These are phyloP conservation scores for Cephalotes varians DNA, from an alignment of 2,888 invertebrate genomes.

Conservation along the genomic window DNA sequence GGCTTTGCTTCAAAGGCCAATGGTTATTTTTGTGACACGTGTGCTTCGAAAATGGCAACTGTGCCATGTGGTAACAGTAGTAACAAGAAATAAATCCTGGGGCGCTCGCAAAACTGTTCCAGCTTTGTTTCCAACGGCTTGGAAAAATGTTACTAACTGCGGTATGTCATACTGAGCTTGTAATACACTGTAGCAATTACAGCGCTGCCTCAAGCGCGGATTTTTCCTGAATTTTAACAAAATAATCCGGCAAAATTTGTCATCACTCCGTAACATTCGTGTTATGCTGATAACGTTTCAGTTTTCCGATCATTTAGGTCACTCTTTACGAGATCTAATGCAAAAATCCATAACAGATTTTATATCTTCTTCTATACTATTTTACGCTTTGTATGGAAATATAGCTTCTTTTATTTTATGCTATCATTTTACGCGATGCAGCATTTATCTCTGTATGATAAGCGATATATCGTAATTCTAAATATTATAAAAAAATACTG, in stretches of 20 bases:
- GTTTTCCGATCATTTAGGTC: background rate
- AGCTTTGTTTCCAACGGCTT: constrained; percentile 38
- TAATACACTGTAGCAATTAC: constrained; percentile 51
- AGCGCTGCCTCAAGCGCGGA: constrained; percentile 36
- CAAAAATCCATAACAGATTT: background rate
- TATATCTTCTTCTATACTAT: background rate
- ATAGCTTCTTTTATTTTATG: too few species aligned
- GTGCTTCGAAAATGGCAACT: constrained; percentile 27
- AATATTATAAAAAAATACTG: background rate
- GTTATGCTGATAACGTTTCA: constrained; percentile 31
- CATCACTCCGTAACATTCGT: constrained; percentile 19
- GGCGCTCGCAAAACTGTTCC: constrained; percentile 38
- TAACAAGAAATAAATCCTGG: constrained; percentile 49
- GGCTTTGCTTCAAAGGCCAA: constrained; percentile 26
- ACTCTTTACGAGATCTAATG: background rate
- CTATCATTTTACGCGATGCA: too few species aligned
- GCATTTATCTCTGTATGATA: too few species aligned
- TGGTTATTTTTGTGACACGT: constrained; percentile 38
- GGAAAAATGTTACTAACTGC: constrained; percentile 51
- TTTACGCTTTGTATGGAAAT: background rate
- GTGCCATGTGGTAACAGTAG: constrained; percentile 23
- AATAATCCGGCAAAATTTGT: constrained; percentile 50
- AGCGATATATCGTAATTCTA: background rate
- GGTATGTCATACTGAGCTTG: constrained; percentile 43
- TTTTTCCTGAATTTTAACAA: constrained; percentile 52